Percentiles rank a stretch among this genome's conserved stretches.
These are phyloP conservation scores for Thysanoteuthis rhombus DNA, from an alignment of 2,888 invertebrate genomes.

Conservation along the genomic window DNA sequence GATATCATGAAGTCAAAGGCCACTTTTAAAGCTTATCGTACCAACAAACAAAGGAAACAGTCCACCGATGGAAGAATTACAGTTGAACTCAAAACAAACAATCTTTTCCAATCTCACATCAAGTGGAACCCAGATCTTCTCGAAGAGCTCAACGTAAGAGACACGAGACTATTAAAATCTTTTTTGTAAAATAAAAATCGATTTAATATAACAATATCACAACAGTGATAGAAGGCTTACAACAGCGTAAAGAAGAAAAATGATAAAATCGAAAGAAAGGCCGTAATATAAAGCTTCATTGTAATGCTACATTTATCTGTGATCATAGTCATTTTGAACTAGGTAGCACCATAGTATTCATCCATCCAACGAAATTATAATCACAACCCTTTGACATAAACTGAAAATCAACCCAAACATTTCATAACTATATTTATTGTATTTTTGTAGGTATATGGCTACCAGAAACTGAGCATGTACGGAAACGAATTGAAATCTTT, in stretches of 20 bases:
- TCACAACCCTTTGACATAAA: too few species aligned
- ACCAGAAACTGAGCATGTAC: neutral
- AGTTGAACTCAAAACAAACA: neutral
- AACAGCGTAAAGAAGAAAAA: neutral
- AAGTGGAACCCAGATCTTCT: neutral
- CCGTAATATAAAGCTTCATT: neutral
- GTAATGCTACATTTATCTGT: neutral
- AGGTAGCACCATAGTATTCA: neutral
- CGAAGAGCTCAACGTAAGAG: conserved; percentile 1
- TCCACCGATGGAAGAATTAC: neutral
- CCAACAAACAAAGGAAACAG: neutral
- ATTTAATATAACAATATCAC: neutral
- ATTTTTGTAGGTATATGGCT: neutral
- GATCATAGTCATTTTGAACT: too few species aligned
- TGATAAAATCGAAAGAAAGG: neutral
- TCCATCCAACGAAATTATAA: neutral
- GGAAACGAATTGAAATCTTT: neutral
- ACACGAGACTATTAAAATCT: neutral
- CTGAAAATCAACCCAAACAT: too few species aligned
- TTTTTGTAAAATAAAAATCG: neutral
- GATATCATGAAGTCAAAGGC: neutral
- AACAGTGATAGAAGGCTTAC: neutral
- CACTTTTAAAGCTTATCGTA: neutral
- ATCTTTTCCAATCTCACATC: neutral
- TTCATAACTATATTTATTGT: neutral